Base-by-base conservation (phyloP, 2,888 invertebrate species). In the Dynastes grantii region DNA sequence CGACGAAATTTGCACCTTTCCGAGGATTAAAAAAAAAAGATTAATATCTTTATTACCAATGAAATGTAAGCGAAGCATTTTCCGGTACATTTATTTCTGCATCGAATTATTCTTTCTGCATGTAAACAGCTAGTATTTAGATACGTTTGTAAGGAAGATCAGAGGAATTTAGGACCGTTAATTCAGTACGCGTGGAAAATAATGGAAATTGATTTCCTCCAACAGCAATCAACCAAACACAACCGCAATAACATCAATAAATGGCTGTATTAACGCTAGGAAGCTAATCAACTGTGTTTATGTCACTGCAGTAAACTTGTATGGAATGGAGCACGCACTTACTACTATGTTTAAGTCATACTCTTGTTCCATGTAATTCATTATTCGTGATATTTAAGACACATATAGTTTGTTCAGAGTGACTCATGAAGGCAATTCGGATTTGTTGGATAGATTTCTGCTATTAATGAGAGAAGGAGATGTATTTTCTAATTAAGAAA, bases 281-380 rank as follows among this genome's bases (percentile, higher is more conserved):
- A 49, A 75, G 61, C 73, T 63, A 49, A 75, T 75, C 73, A 75
- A 75, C 61, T 61, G 61, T 49, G 45, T 75, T 75, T 75, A 75
- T 75, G 73, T 75, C 49, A 22, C 45, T 75, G 73, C 61, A 63
- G 49, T 75, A 75, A 75, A 75, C 58, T 63, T 61, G n/a, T 63
- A 11, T n/a, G 27, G 73, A 75, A 40, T 61, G 27, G 63, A 29
- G 68, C 51, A 49, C 49, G 13, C 32, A 53, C 45, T 49, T 27
- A 45, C n/a, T 45, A 40, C 27, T 27, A 45, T 63, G 45, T 71
- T 37, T 75, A 61, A 75, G 49, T 45, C 45, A n/a, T 75, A 49
- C 58, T 40, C 58, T 37, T 73, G 73, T 61, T 73, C 58, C 58
- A 73, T 61, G 61, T 58, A 58, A 22, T 16, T 9, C 45, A 73